A percentile compares a stretch with the other conserved stretches of the same genome.
phyloP scores from a whole-genome alignment of 2,113 vertebrate genomes.

The Dermatemys mawii region DNA sequence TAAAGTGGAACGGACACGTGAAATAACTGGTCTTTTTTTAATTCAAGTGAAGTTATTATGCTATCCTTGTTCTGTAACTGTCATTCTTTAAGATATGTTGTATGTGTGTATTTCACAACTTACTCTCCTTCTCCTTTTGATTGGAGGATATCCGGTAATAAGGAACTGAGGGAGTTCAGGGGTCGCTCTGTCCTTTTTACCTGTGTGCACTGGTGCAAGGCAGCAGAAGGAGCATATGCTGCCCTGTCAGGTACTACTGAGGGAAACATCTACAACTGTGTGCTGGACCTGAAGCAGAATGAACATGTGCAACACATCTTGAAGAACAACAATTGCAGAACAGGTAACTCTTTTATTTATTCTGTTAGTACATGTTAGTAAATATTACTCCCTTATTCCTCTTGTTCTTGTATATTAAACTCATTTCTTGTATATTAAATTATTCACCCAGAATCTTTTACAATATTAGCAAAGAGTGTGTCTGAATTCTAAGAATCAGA shows the following conservation, averaged over 20 bases:
- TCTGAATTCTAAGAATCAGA: not conserved
- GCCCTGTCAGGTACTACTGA: not conserved
- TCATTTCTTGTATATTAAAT: not conserved
- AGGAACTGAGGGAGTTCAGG: too few species aligned
- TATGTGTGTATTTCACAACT: not conserved
- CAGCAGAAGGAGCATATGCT: not conserved
- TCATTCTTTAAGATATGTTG: not conserved
- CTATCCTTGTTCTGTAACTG: not conserved
- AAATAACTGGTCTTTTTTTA: too few species aligned
- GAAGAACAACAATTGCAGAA: not conserved
- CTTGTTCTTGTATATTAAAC: not conserved
- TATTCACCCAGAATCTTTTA: not conserved
- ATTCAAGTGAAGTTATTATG: too few species aligned
- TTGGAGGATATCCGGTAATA: not conserved
- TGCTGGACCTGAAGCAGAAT: not conserved
- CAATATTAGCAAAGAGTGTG: not conserved
- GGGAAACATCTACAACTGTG: not conserved
- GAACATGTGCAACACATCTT: not conserved
- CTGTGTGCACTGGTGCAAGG: not conserved
- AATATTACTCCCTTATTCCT: not conserved
- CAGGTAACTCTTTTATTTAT: not conserved
- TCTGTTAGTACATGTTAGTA: not conserved
- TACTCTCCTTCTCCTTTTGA: not conserved
- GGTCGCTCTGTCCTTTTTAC: not conserved
- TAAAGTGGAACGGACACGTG: not conserved